Evolutionary conservation across 2,888 invertebrate genomes (phyloP), one percentile per base, ranked within the genome.

Genomic region (Heteromyza rotundicornis): DNA sequence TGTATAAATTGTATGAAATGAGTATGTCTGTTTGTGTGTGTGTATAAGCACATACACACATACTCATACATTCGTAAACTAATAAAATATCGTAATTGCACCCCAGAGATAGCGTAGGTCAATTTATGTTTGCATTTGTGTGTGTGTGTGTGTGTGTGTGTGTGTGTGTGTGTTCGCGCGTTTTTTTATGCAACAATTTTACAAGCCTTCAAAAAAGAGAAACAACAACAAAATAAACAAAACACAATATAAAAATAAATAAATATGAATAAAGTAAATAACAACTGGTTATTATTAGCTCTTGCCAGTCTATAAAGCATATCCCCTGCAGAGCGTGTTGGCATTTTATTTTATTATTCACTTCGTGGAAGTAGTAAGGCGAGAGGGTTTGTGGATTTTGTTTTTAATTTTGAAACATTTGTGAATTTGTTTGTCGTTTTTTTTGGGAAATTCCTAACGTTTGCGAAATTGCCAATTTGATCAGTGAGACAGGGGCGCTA

Each of bases 121-220:
- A 47, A 19, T 47, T 47, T 47, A 47, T 47, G 20, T 40, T 40
- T 40, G 10, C 40, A 40, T 8, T 19, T 16, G 16, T 50, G 23
- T 22, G 23, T 50, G 50, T 50, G 50, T 23, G 23, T 50, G 23
- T 50, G 16, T 50, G 2, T 50, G 50, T 50, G 22, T 23, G 50
- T 12, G 19, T 19, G 10, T 51, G 44, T 58, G n/a, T n/a, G n/a
- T 62, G 57, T 59, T 24, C 12, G 32, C 32, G 32, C 32, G 12
- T 8, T 32, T 8, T 32, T 32, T 32, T 32, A 32, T 32, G 32
- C 32, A 32, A 32, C 32, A 32, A 32, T n/a, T n/a, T n/a, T n/a
- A n/a, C n/a, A n/a, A n/a, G n/a, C n/a, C n/a, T n/a, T n/a, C n/a
- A n/a, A 32, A 32, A 12, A 12, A 32, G 32, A 32, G 12, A 8